phyloP scores from a whole-genome alignment of 2,888 invertebrate genomes.

The Eutolmus rufibarbis region DNA sequence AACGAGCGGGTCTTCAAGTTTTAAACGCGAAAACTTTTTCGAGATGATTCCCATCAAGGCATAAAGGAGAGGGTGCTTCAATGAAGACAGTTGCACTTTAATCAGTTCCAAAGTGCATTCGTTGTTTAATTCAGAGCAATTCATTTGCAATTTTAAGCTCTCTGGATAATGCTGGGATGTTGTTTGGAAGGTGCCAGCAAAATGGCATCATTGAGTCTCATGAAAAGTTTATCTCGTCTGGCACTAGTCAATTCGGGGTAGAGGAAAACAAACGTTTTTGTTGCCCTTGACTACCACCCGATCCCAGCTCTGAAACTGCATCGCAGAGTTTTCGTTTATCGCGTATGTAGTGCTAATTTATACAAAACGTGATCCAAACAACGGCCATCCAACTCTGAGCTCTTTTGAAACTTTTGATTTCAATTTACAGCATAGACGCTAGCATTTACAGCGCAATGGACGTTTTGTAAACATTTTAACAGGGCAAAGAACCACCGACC shows the following conservation, averaged over 20 bases:
- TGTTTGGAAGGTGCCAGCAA: background rate
- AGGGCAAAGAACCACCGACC: background rate
- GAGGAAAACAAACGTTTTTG: background rate
- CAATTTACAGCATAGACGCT: background rate
- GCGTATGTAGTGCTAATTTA: background rate
- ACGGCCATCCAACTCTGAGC: background rate
- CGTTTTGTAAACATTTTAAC: background rate
- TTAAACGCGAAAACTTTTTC: background rate
- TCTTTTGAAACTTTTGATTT: background rate
- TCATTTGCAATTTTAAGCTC: constrained; percentile 28
- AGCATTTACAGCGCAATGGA: background rate
- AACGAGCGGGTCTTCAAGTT: background rate
- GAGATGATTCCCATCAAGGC: background rate
- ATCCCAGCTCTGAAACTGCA: background rate
- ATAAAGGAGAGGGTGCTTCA: background rate
- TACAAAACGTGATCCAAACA: background rate
- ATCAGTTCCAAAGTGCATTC: constrained; percentile 21
- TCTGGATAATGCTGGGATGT: background rate
- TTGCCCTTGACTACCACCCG: background rate
- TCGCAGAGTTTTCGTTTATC: background rate
- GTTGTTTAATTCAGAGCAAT: constrained; percentile 13
- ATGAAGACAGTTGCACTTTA: constrained; percentile 5
- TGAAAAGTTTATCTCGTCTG: background rate
- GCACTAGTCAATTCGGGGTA: background rate
- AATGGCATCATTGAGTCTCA: background rate